Base-by-base conservation (phyloP, 2,113 vertebrate genomes). In the Melanerpes aurifrons region DNA sequence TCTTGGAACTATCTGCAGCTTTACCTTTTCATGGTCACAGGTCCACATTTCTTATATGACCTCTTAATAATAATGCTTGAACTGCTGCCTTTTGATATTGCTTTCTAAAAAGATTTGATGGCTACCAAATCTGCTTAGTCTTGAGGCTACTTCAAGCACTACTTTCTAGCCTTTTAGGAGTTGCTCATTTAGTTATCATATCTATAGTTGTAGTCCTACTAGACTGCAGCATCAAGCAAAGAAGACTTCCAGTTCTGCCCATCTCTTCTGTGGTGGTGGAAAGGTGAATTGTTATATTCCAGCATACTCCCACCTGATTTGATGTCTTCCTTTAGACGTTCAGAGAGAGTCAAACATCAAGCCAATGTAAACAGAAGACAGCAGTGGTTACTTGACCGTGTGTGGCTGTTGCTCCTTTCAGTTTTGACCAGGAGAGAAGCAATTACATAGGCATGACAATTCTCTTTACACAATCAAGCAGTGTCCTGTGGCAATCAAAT, bases 311-410 rank as follows among this genome's bases (percentile, higher is more conserved):
- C 43, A 57, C 4, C 1, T 19, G n/a, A 53, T n/a, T 50, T 83
- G 31, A 18, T 18, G 17, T 35, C n/a, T 72, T 75, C 12, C 26
- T 68, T 6, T 13, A 19, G 29, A 15, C 59, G 26, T 40, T 81
- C 28, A 35, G 35, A 19, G 5, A 47, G 47, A 78, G 35, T 21
- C 35, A 82, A 67, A 56, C 8, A 56, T 35, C 83, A 47, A 35
- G 15, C 3, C 73, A 74, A 59, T 18, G 17, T 35, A 47, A 71
- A 64, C 4, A 74, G 9, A 67, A 89, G 84, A 31, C 4, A 19
- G 3, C 5, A 56, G 32, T 43, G 19, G 12, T 50, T 64, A n/a
- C 18, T 25, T 86, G 29, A 37, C 9, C 22, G 6, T 0, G 0
- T 19, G 20, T 21, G n/a, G 43, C 25, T 56, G 15, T 48, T 26